Percentiles rank a stretch among this genome's conserved stretches.
Conservation (phyloP, 2,113 vertebrate species). For the Apeltes quadracus region DNA sequence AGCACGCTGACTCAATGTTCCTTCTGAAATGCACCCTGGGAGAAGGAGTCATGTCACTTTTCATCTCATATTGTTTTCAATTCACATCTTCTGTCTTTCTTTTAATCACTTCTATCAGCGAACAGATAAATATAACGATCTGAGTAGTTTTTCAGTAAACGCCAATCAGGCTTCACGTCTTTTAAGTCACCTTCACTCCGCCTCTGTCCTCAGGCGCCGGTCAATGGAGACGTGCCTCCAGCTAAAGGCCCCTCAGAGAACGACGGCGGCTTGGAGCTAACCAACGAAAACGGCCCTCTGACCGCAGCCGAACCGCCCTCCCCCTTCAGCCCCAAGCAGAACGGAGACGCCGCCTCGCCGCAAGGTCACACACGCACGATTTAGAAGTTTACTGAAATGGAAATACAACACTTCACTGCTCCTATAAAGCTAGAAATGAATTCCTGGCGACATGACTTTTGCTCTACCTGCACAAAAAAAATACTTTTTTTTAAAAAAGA, state of each 20-base stretch:
- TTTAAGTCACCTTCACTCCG: not conserved
- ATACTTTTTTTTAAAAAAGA: not conserved
- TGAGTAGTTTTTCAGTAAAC: not conserved
- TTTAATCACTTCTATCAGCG: not conserved
- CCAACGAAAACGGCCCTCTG: slow-evolving; percentile 81
- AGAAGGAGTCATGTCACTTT: not conserved
- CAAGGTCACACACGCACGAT: slow-evolving; percentile 60
- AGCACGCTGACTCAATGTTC: not conserved
- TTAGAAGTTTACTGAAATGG: not conserved
- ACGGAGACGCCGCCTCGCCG: slow-evolving; percentile 76
- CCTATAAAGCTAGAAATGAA: not conserved
- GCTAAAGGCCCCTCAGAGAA: slow-evolving; percentile 74
- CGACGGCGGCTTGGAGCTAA: slow-evolving; percentile 77
- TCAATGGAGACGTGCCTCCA: slow-evolving; percentile 70
- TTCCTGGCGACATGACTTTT: too few species aligned
- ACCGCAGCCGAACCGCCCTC: slow-evolving; percentile 79
- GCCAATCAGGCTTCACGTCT: not conserved
- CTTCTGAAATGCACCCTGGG: not conserved
- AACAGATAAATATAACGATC: not conserved
- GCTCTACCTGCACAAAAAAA: too few species aligned
- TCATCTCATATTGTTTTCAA: not conserved
- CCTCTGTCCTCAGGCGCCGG: slow-evolving; percentile 65
- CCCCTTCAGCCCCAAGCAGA: slow-evolving; percentile 82
- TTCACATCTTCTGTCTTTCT: not conserved
- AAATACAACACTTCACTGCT: not conserved